Percentiles rank a stretch among this genome's conserved stretches.
phyloP scores from a whole-genome alignment of 1,140 invertebrate genomes.

The Pentalonia nigronervosa region DNA sequence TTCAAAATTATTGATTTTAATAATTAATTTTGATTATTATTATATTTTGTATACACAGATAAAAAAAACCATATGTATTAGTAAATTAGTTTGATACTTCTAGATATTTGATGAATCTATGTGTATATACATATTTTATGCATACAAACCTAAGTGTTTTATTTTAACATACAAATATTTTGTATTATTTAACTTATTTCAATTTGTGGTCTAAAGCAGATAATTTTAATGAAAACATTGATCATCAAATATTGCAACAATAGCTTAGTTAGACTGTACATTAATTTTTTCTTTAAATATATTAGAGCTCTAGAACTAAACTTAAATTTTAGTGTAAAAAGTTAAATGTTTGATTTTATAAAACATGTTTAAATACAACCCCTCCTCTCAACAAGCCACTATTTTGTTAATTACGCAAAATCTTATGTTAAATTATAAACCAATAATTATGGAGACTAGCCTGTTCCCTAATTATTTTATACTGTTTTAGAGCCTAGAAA shows the following conservation, averaged over 20 bases:
- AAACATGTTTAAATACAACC: too few species aligned
- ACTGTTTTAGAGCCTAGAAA: too few species aligned
- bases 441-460: too few species aligned
- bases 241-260: neutral
- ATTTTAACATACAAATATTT: neutral
- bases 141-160: neutral
- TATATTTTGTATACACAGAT: neutral
- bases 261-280: neutral
- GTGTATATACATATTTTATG: neutral
- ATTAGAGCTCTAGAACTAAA: too few species aligned
- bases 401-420: too few species aligned
- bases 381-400: too few species aligned
- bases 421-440: too few species aligned
- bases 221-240: neutral
- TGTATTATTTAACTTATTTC: neutral
- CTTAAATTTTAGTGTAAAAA: too few species aligned
- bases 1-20: neutral
- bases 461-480: too few species aligned
- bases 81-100: neutral
- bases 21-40: neutral
- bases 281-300: too few species aligned
- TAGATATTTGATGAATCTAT: neutral
- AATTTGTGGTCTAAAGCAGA: neutral
- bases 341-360: too few species aligned
- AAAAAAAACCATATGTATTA: neutral